phyloP scores from a whole-genome alignment of 2,888 invertebrate genomes.

The Tipula lateralis region DNA sequence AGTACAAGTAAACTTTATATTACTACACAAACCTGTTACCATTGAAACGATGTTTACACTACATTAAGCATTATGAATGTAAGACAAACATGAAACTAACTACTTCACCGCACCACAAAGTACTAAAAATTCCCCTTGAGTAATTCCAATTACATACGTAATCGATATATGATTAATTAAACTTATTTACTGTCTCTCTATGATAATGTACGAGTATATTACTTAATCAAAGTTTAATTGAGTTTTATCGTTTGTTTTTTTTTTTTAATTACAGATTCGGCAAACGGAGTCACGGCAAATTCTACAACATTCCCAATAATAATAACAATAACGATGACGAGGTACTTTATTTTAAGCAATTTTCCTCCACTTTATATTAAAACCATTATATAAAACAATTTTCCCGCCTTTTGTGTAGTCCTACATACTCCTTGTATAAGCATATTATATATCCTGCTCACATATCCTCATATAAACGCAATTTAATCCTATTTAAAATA shows the following conservation, averaged over 20 bases:
- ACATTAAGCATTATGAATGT: too few relatives aligned
- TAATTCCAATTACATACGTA: not conserved
- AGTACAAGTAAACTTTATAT: too few relatives aligned
- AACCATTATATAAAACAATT: not conserved
- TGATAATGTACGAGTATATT: not conserved
- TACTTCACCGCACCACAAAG: too few relatives aligned
- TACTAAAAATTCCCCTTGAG: not conserved
- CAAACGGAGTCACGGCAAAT: conserved; percentile 38
- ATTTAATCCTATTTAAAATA: not conserved
- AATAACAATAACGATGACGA: conserved; percentile 26
- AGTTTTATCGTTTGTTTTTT: not conserved
- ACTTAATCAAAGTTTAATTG: not conserved
- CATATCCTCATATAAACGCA: not conserved
- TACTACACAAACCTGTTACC: not conserved
- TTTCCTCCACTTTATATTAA: not conserved
- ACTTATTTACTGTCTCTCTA: not conserved
- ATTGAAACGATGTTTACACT: not conserved
- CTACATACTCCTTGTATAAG: not conserved
- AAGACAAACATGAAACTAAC: too few relatives aligned
- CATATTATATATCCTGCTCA: not conserved
- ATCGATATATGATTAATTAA: not conserved
- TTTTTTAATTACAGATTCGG: conserved; percentile 41
- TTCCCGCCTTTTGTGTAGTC: not conserved
- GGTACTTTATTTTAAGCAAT: conserved; percentile 28
- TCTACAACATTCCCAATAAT: not conserved